Evolutionary conservation across 2,113 vertebrate genomes (phyloP).

Genomic region (Syngnathus typhle): DNA sequence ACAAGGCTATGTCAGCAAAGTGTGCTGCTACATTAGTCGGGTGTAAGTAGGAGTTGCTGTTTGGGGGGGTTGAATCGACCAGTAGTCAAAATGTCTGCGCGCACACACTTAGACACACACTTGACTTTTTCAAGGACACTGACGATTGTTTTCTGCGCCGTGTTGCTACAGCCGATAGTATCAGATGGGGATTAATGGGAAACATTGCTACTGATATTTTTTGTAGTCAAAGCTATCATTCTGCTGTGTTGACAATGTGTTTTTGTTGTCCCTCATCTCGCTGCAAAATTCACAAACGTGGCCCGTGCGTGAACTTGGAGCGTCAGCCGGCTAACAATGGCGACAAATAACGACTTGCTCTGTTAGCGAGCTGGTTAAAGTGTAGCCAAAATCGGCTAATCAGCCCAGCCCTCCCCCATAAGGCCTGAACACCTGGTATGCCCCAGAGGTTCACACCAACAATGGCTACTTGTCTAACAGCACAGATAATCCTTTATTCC

Average conservation of each 20-base stretch:
- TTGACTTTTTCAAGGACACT: conserved; percentile 54
- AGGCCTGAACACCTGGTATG: conserved; percentile 64
- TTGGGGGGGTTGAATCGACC: conserved; percentile 31
- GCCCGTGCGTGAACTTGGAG: not conserved
- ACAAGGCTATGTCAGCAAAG: conserved; percentile 43
- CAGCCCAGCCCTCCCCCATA: conserved; percentile 38
- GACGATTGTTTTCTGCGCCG: conserved; percentile 25
- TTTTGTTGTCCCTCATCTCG: conserved; percentile 17
- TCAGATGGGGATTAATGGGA: conserved; percentile 47
- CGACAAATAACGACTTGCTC: conserved; percentile 28
- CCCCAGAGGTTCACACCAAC: conserved; percentile 53
- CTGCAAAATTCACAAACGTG: conserved; percentile 1
- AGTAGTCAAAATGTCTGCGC: conserved; percentile 36
- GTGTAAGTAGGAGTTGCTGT: conserved; percentile 12
- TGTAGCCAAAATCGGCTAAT: conserved; percentile 42
- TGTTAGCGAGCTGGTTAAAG: conserved; percentile 56
- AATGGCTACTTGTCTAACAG: conserved; percentile 59
- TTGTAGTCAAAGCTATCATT: conserved; percentile 54
- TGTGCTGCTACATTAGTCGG: conserved; percentile 6
- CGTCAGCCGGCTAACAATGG: not conserved
- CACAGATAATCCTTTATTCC: conserved; percentile 60
- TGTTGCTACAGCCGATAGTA: conserved; percentile 44
- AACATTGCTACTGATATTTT: conserved; percentile 45
- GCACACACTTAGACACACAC: conserved; percentile 20
- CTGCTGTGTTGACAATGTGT: conserved; percentile 21